phyloP scores from a whole-genome alignment of 2,888 invertebrate species.

The Polylopha cassiicola region DNA sequence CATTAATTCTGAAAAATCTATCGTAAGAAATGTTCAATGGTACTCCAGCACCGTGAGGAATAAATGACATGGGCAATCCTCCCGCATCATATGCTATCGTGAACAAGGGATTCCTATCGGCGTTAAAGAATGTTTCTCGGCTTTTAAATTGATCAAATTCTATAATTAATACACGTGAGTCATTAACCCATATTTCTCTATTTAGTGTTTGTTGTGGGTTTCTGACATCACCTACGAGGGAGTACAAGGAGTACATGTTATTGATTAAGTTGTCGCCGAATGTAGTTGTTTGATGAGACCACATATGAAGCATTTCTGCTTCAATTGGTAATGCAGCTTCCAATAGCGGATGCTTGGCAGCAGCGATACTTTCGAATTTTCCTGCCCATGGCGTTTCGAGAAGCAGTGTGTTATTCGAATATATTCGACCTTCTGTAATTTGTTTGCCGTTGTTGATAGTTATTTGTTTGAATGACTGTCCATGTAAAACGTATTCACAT shows the following conservation, averaged over 20 bases:
- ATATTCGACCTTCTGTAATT: conserved; percentile 84
- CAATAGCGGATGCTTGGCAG: conserved; percentile 87
- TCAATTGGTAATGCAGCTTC: conserved; percentile 91
- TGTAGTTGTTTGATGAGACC: conserved; percentile 88
- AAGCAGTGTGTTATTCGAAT: conserved; percentile 87
- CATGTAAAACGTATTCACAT: conserved; percentile 79
- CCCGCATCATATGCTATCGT: conserved; percentile 93
- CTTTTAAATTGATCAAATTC: conserved; percentile 95
- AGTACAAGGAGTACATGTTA: conserved; percentile 88
- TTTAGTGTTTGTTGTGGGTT: conserved; percentile 90
- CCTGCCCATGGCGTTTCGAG: conserved; percentile 86
- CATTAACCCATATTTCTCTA: conserved; percentile 92
- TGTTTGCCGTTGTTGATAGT: conserved; percentile 83
- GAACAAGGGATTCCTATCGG: conserved; percentile 87
- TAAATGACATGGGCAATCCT: conserved; percentile 91
- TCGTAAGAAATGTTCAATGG: conserved; percentile 93
- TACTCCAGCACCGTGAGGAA: conserved; percentile 86
- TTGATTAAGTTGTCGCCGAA: conserved; percentile 86
- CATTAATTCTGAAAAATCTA: conserved; percentile 90
- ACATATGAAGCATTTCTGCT: conserved; percentile 93
- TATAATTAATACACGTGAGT: conserved; percentile 90
- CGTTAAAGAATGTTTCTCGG: conserved; percentile 92
- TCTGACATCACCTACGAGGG: conserved; percentile 89
- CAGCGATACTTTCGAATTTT: conserved; percentile 84
- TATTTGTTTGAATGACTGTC: conserved; percentile 81